Base-by-base conservation (phyloP, 2,797 vertebrate species). In the Neoniphon sammara region DNA sequence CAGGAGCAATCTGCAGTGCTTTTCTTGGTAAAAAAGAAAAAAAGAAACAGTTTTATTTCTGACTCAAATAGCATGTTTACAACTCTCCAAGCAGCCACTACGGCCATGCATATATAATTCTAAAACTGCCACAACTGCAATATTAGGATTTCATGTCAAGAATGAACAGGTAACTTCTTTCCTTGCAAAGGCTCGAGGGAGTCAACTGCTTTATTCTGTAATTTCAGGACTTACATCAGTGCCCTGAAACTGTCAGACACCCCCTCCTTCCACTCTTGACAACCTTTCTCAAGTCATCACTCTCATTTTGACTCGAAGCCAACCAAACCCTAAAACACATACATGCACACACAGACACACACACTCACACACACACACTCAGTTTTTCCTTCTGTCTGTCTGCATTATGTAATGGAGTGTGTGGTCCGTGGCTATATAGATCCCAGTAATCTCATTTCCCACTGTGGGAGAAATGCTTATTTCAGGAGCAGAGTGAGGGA, bases 381-480 rank as follows among this genome's bases (percentile, higher is more conserved):
- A 70, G 75, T 63, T 62, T 73, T 80, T 68, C 83, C 80, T 49
- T 82, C 77, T 83, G 72, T 75, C 71, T 58, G 25, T 50, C 64
- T 63, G 66, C 60, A 72, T 88, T 81, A 85, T 87, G 84, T 87
- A 88, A 84, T 75, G 76, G 72, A 78, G 63, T 11, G n/a, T 81
- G 80, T 73, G 58, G 70, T 87, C 76, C 23, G 42, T 59, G 74
- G 63, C 63, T 83, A 46, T 78, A 87, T 83, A 66, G 77, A 87
- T 88, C 76, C 56, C 64, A 49, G 69, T 88, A 89, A 91, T 90
- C 87, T 87, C 69, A 85, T 88, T 90, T 81, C 78, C 81, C 76
- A 77, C 76, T 80, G 70, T 75, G 81, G 65, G 65, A 81, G 70
- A 77, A 85, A 2, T 27, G 66, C 66, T 87, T 76, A 83, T 73